Percentiles rank a stretch among this genome's conserved stretches.
These are phyloP conservation scores for Sylvilagus floridanus DNA, from an alignment of 2,797 vertebrate genomes.

Conservation along the genomic window DNA sequence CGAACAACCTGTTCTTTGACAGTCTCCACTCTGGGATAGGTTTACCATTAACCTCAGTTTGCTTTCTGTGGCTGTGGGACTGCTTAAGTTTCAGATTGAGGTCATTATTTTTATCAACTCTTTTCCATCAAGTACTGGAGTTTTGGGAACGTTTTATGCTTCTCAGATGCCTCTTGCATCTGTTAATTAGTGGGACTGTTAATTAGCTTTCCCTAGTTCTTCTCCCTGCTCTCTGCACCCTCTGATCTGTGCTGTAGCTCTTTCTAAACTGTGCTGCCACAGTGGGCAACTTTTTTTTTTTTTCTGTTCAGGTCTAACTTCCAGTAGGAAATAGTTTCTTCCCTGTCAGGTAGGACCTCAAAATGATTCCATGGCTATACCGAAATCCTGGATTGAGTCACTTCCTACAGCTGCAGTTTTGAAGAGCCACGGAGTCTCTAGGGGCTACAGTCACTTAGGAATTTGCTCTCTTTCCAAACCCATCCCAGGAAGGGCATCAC, in stretches of 20 bases:
- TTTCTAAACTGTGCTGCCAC: slow-evolving; percentile 42
- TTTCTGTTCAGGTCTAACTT: neutral
- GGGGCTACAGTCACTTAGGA: neutral
- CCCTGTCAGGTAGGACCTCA: neutral
- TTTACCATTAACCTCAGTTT: neutral
- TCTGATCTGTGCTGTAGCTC: neutral
- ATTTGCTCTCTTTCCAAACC: neutral
- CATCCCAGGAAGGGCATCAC: neutral
- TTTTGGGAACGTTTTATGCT: neutral
- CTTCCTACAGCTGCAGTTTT: neutral
- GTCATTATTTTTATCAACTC: slow-evolving; percentile 14
- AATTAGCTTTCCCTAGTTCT: neutral
- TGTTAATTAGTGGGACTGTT: neutral
- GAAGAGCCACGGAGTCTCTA: neutral
- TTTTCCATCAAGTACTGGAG: neutral
- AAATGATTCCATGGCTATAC: neutral
- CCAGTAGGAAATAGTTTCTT: neutral
- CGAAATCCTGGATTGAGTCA: neutral
- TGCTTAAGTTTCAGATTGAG: neutral
- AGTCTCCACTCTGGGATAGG: neutral
- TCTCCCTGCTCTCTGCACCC: slow-evolving; percentile 21
- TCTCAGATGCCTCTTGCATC: neutral
- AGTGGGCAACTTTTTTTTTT: neutral
- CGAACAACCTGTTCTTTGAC: neutral
- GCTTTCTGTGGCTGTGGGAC: neutral